A percentile compares a stretch with the other conserved stretches of the same genome.
Conservation (phyloP, 2,797 vertebrate genomes). For the Sebastes taczanowskii region DNA sequence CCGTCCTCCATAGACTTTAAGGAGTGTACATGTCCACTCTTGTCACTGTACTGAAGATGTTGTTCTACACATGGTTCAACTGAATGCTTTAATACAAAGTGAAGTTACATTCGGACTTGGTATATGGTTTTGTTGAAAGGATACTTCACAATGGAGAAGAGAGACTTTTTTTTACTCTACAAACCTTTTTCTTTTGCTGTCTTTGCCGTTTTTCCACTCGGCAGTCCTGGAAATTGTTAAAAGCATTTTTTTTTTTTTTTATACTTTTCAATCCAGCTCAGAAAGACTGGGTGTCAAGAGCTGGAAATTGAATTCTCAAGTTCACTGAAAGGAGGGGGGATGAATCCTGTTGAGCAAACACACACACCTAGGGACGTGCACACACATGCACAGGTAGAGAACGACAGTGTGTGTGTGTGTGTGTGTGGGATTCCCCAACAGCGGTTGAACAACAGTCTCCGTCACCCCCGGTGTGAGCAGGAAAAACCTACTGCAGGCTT, state of each 20-base stretch:
- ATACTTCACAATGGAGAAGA: background rate
- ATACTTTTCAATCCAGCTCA: background rate
- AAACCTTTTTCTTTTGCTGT: background rate
- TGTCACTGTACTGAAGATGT: background rate
- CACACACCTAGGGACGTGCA: background rate
- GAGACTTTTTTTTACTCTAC: background rate
- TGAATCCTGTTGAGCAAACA: slow-evolving; percentile 9
- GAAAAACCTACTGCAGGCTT: slow-evolving; percentile 64
- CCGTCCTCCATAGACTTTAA: accelerated
- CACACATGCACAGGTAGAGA: background rate
- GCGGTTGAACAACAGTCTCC: slow-evolving; percentile 54
- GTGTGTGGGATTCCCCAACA: slow-evolving; percentile 52
- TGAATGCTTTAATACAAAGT: background rate
- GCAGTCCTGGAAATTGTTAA: background rate
- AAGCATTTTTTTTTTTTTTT: background rate
- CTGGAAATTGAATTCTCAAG: slow-evolving; percentile 20
- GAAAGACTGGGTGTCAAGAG: background rate
- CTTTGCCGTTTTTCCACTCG: background rate
- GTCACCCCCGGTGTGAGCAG: slow-evolving; percentile 61
- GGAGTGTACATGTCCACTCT: background rate
- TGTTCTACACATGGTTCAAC: background rate
- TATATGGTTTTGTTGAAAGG: background rate
- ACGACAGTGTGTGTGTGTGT: background rate
- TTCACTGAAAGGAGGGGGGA: background rate
- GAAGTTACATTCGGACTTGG: background rate